phyloP scores from a whole-genome alignment of 2,888 invertebrate genomes.

The Tenthredo notha region DNA sequence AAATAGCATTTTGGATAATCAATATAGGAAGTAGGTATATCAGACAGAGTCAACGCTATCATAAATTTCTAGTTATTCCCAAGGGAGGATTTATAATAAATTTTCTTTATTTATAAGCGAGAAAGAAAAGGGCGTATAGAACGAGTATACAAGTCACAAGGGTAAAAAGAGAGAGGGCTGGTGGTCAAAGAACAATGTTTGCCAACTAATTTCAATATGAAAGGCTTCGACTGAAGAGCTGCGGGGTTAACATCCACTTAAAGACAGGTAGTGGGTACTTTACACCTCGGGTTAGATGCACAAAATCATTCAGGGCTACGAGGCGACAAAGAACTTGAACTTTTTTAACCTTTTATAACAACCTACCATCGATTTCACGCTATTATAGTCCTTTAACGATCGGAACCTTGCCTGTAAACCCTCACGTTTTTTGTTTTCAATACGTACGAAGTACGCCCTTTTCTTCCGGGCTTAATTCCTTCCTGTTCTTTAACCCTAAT shows the following conservation, averaged over 20 bases:
- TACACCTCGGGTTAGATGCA: constrained; percentile 25
- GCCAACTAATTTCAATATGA: constrained; percentile 38
- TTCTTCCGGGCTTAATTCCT: constrained; percentile 8
- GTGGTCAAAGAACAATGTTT: constrained; percentile 25
- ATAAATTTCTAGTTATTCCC: neutral
- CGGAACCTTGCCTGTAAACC: neutral
- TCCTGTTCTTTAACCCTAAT: constrained; percentile 21
- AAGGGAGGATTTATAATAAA: neutral
- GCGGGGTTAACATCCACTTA: constrained; percentile 23
- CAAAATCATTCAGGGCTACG: constrained; percentile 10
- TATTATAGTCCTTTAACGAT: constrained; percentile 37
- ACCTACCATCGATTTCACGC: constrained; percentile 22
- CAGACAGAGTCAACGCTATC: neutral
- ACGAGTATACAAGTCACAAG: neutral
- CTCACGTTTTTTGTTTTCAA: constrained; percentile 14
- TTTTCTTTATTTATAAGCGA: neutral
- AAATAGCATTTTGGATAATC: neutral
- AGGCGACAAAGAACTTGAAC: constrained; percentile 27
- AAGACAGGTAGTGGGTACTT: constrained; percentile 36
- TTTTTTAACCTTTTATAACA: constrained; percentile 33
- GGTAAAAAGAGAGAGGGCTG: neutral
- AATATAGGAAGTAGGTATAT: neutral
- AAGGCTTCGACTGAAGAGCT: constrained; percentile 10
- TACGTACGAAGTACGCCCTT: neutral
- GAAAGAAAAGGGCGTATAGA: neutral